Conservation (phyloP, 2,797 vertebrate species). For the Discoglossus pictus region DNA sequence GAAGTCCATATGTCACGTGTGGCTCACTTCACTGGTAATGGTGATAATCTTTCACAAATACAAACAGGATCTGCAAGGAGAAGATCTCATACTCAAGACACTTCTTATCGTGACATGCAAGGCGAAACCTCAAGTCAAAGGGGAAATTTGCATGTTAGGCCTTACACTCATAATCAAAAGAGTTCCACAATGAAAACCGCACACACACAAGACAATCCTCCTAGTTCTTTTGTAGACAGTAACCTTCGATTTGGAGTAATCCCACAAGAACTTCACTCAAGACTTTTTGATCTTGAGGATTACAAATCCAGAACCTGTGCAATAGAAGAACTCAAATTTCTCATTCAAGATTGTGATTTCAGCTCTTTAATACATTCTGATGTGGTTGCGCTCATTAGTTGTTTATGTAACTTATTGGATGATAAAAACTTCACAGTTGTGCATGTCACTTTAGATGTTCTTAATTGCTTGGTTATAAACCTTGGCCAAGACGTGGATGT, state of each 20-base stretch:
- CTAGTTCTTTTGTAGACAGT: constrained; percentile 39
- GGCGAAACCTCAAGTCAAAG: not conserved
- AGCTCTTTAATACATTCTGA: constrained; percentile 62
- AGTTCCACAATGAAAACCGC: not conserved
- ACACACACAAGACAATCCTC: not conserved
- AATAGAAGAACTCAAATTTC: constrained; percentile 80
- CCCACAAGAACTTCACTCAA: constrained; percentile 79
- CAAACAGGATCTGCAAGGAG: constrained; percentile 26
- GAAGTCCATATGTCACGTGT: constrained; percentile 28
- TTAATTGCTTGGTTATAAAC: constrained; percentile 78
- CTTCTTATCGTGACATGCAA: constrained; percentile 7
- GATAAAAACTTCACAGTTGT: constrained; percentile 87
- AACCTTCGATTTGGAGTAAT: constrained; percentile 83
- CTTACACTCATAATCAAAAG: not conserved
- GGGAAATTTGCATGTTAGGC: not conserved
- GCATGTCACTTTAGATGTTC: constrained; percentile 79
- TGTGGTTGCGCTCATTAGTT: constrained; percentile 77
- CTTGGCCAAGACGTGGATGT: constrained; percentile 68
- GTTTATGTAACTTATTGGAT: constrained; percentile 76
- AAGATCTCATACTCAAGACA: constrained; percentile 25
- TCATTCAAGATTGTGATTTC: constrained; percentile 68
- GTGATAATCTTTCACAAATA: constrained; percentile 15
- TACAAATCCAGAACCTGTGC: constrained; percentile 82
- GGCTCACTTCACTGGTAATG: constrained; percentile 12
- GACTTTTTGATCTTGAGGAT: constrained; percentile 83